phyloP scores from a whole-genome alignment of 92 coral and sea anemone species.

The Epizoanthus stellaris region DNA sequence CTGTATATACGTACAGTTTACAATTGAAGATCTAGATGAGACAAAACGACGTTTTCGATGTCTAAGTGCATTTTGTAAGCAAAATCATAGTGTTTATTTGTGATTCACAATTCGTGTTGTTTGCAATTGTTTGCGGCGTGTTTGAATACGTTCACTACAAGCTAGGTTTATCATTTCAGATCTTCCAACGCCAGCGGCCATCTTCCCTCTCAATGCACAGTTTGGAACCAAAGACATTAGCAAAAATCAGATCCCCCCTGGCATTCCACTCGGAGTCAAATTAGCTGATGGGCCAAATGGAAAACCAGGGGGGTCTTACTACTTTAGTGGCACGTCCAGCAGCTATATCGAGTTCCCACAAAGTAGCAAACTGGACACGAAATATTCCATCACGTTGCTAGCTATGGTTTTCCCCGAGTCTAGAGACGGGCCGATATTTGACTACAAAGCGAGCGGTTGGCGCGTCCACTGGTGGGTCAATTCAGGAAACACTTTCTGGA shows the following conservation, averaged over 20 bases:
- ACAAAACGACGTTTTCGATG: too few species aligned
- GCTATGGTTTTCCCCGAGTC: conserved; percentile 15
- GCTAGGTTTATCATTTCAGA: background rate
- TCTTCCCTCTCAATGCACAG: conserved; percentile 26
- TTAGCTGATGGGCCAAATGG: conserved; percentile 21
- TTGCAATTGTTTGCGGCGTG: too few species aligned
- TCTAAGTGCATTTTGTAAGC: too few species aligned
- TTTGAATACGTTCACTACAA: too few species aligned
- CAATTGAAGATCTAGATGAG: too few species aligned
- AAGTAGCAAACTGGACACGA: conserved; percentile 10
- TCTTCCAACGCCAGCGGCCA: background rate
- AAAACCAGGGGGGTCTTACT: conserved; percentile 20
- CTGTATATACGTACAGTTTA: too few species aligned
- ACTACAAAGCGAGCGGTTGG: conserved; percentile 1
- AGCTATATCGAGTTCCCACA: conserved; percentile 23
- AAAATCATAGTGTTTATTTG: too few species aligned
- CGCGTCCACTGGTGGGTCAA: conserved; percentile 8
- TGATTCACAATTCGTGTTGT: too few species aligned
- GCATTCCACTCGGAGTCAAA: background rate
- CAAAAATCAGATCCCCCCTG: conserved; percentile 13
- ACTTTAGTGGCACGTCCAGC: conserved; percentile 4
- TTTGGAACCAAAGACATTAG: conserved; percentile 24
- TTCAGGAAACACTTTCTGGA: background rate
- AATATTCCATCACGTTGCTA: conserved; percentile 12
- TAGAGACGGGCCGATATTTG: background rate